Conservation (phyloP, 2,888 invertebrate species). For the Tachina grossa region DNA sequence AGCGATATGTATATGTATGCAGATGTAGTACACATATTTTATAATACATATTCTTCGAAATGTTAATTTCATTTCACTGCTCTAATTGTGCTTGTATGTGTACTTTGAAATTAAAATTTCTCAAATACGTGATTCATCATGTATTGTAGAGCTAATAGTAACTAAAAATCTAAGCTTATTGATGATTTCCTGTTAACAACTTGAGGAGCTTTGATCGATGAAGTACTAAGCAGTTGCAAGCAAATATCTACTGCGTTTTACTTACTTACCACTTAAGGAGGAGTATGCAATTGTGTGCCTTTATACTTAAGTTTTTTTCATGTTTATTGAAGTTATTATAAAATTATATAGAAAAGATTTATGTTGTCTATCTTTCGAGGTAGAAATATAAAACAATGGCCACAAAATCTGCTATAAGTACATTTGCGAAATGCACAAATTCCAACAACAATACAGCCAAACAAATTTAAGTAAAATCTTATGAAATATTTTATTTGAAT, state of each 20-base stretch:
- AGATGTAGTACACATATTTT: too few relatives aligned
- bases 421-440: slow-evolving; percentile 52
- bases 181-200: too few relatives aligned
- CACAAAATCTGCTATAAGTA: slow-evolving; percentile 45
- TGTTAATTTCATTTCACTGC: too few relatives aligned
- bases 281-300: not conserved
- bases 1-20: too few relatives aligned
- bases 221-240: not conserved
- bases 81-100: too few relatives aligned
- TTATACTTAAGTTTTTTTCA: not conserved
- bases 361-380: slow-evolving; percentile 37
- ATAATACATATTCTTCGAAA: too few relatives aligned
- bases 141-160: too few relatives aligned
- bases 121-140: too few relatives aligned
- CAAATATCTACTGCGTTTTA: not conserved
- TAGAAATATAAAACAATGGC: slow-evolving; percentile 58
- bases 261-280: not conserved
- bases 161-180: too few relatives aligned
- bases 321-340: slow-evolving; percentile 30
- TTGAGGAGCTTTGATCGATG: slow-evolving; percentile 1
- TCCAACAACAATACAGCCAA: slow-evolving; percentile 41
- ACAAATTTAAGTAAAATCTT: slow-evolving; percentile 52
- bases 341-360: slow-evolving; percentile 56
- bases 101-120: too few relatives aligned
- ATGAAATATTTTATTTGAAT: slow-evolving; percentile 50